Evolutionary conservation across 2,113 vertebrate genomes (phyloP).

Genomic region (Jacana jacana): DNA sequence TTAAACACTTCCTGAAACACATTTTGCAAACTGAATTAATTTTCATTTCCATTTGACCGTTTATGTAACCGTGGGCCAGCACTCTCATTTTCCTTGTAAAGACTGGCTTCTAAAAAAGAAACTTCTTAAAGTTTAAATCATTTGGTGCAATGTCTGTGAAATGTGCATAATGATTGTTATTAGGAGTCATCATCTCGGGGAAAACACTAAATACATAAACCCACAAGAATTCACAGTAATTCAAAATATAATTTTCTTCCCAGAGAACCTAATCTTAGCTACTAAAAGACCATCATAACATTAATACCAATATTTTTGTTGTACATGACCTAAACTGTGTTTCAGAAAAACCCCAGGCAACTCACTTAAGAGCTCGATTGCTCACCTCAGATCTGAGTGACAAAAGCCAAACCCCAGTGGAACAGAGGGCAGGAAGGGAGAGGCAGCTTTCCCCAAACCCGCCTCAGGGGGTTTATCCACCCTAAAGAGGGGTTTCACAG

Average conservation of each 20-base stretch:
- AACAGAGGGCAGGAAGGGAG: not conserved
- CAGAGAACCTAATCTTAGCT: not conserved
- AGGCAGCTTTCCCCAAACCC: not conserved
- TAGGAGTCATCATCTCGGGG: not conserved
- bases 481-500: not conserved
- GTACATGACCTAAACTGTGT: not conserved
- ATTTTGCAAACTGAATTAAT: conserved; percentile 40
- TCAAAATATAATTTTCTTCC: conserved; percentile 10
- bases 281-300: not conserved
- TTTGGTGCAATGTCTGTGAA: conserved; percentile 28
- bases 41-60: not conserved
- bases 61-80: not conserved
- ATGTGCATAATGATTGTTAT: conserved; percentile 38
- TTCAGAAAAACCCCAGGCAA: conserved; percentile 11
- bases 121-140: conserved; percentile 6
- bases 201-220: conserved; percentile 49
- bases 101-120: not conserved
- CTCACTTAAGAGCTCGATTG: not conserved
- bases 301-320: conserved; percentile 1
- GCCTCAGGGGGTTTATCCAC: not conserved
- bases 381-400: not conserved
- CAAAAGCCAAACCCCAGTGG: not conserved
- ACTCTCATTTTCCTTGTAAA: not conserved
- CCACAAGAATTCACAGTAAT: not conserved
- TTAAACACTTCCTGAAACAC: conserved; percentile 14